Base-by-base conservation (phyloP, 2,888 invertebrate genomes). In the Meteorus cinctellus region DNA sequence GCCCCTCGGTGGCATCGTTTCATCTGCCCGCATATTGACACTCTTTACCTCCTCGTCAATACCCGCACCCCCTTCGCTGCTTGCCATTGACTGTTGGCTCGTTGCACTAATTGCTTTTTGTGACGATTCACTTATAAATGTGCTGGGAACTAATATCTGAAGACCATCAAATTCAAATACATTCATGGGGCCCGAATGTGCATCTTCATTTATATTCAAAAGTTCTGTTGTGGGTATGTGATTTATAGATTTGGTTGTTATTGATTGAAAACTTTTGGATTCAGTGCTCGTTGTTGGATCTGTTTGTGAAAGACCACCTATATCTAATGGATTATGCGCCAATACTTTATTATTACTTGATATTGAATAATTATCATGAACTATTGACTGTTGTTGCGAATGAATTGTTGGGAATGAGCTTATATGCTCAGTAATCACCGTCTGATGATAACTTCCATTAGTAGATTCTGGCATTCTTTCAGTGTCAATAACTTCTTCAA, bases 1-100 rank as follows among this genome's bases (percentile, higher is more conserved):
- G 0, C 96, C 96, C 79, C 95, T 92, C 0, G 96, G 94, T 51
- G 96, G 96, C 96, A 96, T 96, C 81, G 94, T 93, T 89, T 96
- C 96, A 85, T 96, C 96, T 0, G 96, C 94, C 82, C 95, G 93
- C 84, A 96, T 96, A 86, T 96, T 95, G 66, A 96, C 90, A 82
- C 92, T 92, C 75, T 89, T 89, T 14, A 89, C 87, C 79, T 89
- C 89, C 69, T 89, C 89, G 51, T 89, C 89, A 66, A 87, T 83
- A n/a, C 88, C 88, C 36, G 84, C 81, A 66, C 88, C 89, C 24
- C 87, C 87, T 75, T 89, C 89, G 71, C 89, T 89, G 78, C 89
- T 89, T 19, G 88, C 86, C 84, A 89, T 85, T 16, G 89, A 89
- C 76, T 89, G 89, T 75, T 88, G 89, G 74, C 89, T 89, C 41